Evolutionary conservation across 2,888 invertebrate species (phyloP).

Genomic region (Crepidodera aurea): DNA sequence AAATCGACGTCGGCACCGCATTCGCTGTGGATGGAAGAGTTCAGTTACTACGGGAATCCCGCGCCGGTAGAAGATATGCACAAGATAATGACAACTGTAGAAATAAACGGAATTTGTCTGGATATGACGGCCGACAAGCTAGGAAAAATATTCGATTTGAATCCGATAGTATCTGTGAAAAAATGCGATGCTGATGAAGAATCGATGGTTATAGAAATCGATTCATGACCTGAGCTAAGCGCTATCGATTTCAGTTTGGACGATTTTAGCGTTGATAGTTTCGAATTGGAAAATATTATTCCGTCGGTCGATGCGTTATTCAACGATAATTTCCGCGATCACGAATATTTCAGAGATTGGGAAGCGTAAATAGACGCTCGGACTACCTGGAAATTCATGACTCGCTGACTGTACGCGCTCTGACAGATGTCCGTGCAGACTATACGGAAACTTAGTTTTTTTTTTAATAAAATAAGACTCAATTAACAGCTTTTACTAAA

Average conservation of each 20-base stretch:
- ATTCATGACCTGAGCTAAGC: slow-evolving; percentile 38
- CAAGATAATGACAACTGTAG: slow-evolving; percentile 64
- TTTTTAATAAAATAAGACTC: background rate
- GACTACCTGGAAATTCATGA: no score
- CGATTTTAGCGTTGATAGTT: slow-evolving; percentile 43
- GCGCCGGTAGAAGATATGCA: slow-evolving; percentile 58
- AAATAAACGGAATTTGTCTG: slow-evolving; percentile 64
- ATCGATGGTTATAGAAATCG: slow-evolving; percentile 1
- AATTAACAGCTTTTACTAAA: no score
- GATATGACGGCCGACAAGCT: slow-evolving; percentile 64
- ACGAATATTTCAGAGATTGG: slow-evolving; percentile 24
- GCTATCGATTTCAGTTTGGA: slow-evolving; percentile 38
- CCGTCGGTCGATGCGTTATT: slow-evolving; percentile 41
- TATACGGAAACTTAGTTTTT: no score
- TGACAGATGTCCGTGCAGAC: no score
- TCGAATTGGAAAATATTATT: slow-evolving; percentile 48
- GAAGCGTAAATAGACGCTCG: no score
- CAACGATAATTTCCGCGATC: slow-evolving; percentile 26
- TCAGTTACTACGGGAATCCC: slow-evolving; percentile 64
- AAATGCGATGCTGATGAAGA: slow-evolving; percentile 55
- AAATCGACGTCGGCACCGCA: slow-evolving; percentile 61
- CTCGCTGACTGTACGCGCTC: no score
- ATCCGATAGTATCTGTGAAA: slow-evolving; percentile 62
- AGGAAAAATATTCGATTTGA: slow-evolving; percentile 64
- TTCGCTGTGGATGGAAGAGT: slow-evolving; percentile 47